A percentile compares a stretch with the other conserved stretches of the same genome.
Conservation (phyloP, 1,140 invertebrate species). For the Apocrypta bakeri region DNA sequence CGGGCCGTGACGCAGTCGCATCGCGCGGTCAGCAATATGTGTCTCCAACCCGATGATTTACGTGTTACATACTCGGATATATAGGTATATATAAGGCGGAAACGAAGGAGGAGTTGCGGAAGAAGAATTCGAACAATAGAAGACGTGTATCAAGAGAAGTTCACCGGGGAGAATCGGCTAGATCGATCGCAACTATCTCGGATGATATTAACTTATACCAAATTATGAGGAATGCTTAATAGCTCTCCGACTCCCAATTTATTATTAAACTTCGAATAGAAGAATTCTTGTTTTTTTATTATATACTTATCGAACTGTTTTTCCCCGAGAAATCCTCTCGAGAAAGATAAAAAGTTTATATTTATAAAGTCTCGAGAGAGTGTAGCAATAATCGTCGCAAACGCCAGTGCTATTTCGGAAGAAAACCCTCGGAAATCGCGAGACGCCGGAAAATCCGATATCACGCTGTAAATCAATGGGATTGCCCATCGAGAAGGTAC, state of each 20-base stretch:
- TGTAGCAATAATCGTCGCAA: background rate
- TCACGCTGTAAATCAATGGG: background rate
- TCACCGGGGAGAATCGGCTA: background rate
- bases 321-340: background rate
- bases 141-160: background rate
- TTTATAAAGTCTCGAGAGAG: background rate
- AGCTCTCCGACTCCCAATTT: no score
- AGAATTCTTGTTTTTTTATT: no score
- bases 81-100: background rate
- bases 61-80: background rate
- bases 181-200: background rate
- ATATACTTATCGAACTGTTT: no score
- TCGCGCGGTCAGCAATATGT: background rate
- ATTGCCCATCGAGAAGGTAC: background rate
- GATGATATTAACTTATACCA: no score
- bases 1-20: background rate
- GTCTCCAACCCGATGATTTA: conserved; percentile 26
- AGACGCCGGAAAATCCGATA: conserved; percentile 23
- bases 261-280: no score
- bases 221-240: no score
- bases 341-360: background rate
- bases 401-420: background rate
- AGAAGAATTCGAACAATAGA: background rate
- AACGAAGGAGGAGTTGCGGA: background rate
- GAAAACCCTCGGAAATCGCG: background rate